A percentile compares a stretch with the other conserved stretches of the same genome.
Conservation (phyloP, 1,140 invertebrate species). For the Zaprionus africanus region DNA sequence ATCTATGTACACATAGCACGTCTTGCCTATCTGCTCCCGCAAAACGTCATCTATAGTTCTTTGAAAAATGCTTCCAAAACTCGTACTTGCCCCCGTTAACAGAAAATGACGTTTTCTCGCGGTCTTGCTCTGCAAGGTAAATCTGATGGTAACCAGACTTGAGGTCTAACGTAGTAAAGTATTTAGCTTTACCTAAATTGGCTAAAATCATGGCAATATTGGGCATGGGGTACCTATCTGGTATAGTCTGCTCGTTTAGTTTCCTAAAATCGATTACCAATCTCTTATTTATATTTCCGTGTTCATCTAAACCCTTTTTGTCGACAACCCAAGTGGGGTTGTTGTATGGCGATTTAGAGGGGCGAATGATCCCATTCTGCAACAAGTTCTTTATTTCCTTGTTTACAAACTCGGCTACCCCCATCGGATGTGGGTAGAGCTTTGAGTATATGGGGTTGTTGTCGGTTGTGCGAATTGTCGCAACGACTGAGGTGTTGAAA, state of each 20-base stretch:
- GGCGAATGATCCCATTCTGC: slow-evolving; percentile 7
- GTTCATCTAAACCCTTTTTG: slow-evolving; percentile 4
- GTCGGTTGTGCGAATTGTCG: no score
- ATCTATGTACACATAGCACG: no score
- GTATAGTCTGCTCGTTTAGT: not conserved
- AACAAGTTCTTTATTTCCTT: not conserved
- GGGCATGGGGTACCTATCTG: not conserved
- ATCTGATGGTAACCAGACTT: slow-evolving; percentile 11
- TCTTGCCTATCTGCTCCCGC: no score
- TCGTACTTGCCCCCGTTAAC: slow-evolving; percentile 5
- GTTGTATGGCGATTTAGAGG: not conserved
- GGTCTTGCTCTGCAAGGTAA: not conserved
- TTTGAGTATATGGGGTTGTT: not conserved
- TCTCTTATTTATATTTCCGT: not conserved
- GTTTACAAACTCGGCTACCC: slow-evolving; percentile 7
- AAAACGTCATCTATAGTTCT: no score
- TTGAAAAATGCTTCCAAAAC: not conserved
- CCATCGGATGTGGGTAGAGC: not conserved
- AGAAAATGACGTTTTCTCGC: slow-evolving; percentile 1
- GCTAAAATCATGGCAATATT: not conserved
- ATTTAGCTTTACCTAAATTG: slow-evolving; percentile 1
- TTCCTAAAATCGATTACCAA: not conserved
- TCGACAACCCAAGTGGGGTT: not conserved
- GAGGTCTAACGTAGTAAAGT: not conserved
- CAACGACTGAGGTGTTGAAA: no score